Percentiles rank a stretch among this genome's conserved stretches.
Evolutionary conservation across 2,797 vertebrate species (phyloP).

Genomic region (Monodelphis domestica): DNA sequence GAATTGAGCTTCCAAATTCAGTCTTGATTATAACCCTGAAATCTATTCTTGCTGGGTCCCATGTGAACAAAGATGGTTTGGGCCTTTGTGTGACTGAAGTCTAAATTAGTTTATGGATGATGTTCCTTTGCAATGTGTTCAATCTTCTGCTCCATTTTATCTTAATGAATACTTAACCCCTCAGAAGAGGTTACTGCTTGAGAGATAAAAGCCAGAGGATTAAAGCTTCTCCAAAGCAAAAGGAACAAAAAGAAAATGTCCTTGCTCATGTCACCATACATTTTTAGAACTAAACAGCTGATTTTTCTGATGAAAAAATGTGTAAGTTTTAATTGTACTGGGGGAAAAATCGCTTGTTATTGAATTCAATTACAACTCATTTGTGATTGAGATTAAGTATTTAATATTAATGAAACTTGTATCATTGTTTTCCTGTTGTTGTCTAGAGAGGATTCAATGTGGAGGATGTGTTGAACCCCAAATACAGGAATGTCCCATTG

Average conservation of each 20-base stretch:
- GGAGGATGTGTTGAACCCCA: conserved; percentile 57
- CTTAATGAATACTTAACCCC: conserved; percentile 67
- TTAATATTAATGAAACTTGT: conserved; percentile 70
- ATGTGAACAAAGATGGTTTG: conserved; percentile 76
- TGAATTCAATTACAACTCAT: conserved; percentile 72
- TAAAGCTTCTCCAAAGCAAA: conserved; percentile 56
- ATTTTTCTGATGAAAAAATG: conserved; percentile 76
- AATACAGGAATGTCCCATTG: conserved; percentile 50
- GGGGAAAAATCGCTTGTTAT: conserved; percentile 64
- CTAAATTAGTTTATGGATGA: conserved; percentile 59
- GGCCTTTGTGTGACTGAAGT: conserved; percentile 61
- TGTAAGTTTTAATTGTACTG: conserved; percentile 74
- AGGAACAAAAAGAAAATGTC: conserved; percentile 40
- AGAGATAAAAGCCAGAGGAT: conserved; percentile 33
- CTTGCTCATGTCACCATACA: conserved; percentile 71
- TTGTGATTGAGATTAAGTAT: conserved; percentile 75
- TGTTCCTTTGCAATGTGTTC: conserved; percentile 28
- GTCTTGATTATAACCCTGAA: conserved; percentile 68
- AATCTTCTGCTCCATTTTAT: conserved; percentile 63
- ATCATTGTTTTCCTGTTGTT: conserved; percentile 75
- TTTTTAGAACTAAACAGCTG: conserved; percentile 74
- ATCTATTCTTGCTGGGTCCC: conserved; percentile 51
- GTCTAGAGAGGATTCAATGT: conserved; percentile 60
- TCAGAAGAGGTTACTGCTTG: conserved; percentile 58
- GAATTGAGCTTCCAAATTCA: conserved; percentile 66